These are phyloP conservation scores for Beroe ovata DNA, from an alignment of 37 sponge, comb jelly and placozoan species.

Conservation along the genomic window DNA sequence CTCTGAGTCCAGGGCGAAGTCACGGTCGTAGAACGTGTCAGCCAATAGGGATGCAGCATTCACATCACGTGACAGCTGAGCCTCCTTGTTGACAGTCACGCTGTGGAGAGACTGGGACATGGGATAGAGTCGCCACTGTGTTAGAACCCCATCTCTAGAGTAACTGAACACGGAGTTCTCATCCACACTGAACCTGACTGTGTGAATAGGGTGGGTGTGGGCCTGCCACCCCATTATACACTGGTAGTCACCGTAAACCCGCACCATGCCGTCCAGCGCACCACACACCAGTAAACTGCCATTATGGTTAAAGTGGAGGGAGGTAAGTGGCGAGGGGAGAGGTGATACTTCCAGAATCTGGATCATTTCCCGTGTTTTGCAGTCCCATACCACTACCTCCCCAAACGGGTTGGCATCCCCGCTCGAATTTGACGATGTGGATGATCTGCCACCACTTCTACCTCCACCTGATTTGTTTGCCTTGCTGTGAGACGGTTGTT, in stretches of 20 bases:
- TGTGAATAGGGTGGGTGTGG: constrained; percentile 78
- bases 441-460: neutral
- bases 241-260: constrained; percentile 74
- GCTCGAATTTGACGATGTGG: neutral
- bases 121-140: constrained; percentile 50
- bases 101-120: constrained; percentile 55
- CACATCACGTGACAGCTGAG: neutral
- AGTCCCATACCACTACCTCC: constrained; percentile 57
- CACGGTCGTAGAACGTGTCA: neutral
- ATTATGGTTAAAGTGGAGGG: constrained; percentile 91
- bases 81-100: neutral
- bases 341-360: constrained; percentile 33
- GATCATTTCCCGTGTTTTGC: constrained; percentile 5
- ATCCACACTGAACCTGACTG: constrained; percentile 88
- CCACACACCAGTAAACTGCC: constrained; percentile 90
- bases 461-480: neutral
- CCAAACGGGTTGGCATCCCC: neutral
- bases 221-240: constrained; percentile 86
- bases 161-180: constrained; percentile 84
- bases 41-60: neutral
- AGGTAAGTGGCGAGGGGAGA: constrained; percentile 75
- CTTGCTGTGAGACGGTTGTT: neutral
- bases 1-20: constrained; percentile 37
- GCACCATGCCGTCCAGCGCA: constrained; percentile 86
- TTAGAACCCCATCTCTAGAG: neutral